These are phyloP conservation scores for Acanthis flammea DNA, from an alignment of 2,797 vertebrate species.

Conservation along the genomic window DNA sequence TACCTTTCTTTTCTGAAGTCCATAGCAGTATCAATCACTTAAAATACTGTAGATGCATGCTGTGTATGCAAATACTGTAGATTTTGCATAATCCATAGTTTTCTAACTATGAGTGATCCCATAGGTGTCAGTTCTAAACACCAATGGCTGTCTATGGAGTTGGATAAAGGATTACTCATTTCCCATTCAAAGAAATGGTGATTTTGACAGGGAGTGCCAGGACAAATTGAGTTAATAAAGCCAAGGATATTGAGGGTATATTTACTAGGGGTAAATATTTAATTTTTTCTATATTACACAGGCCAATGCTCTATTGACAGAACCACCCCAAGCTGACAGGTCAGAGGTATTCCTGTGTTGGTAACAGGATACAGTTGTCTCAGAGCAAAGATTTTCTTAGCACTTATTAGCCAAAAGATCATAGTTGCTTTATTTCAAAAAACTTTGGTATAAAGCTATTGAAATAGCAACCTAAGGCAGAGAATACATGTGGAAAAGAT, in stretches of 20 bases:
- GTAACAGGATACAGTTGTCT: background rate
- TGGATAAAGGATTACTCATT: background rate
- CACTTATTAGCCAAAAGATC: background rate
- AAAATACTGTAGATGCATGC: background rate
- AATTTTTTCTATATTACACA: background rate
- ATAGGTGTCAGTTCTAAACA: background rate
- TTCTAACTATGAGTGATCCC: background rate
- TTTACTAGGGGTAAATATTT: background rate
- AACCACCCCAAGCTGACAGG: background rate
- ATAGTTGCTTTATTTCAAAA: slow-evolving; percentile 31
- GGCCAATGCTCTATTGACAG: background rate
- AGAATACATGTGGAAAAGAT: background rate
- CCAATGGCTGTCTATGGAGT: background rate
- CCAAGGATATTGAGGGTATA: background rate
- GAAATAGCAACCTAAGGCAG: slow-evolving; percentile 2
- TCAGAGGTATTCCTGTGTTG: background rate
- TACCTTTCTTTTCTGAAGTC: background rate
- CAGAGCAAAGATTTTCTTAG: slow-evolving; percentile 15
- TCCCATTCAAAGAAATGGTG: background rate
- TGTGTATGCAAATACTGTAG: background rate
- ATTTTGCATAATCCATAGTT: background rate
- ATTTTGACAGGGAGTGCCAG: background rate
- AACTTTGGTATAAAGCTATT: background rate
- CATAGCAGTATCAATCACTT: background rate
- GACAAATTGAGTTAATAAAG: background rate